Conservation (phyloP, 2,113 vertebrate species). For the Cromileptes altivelis region DNA sequence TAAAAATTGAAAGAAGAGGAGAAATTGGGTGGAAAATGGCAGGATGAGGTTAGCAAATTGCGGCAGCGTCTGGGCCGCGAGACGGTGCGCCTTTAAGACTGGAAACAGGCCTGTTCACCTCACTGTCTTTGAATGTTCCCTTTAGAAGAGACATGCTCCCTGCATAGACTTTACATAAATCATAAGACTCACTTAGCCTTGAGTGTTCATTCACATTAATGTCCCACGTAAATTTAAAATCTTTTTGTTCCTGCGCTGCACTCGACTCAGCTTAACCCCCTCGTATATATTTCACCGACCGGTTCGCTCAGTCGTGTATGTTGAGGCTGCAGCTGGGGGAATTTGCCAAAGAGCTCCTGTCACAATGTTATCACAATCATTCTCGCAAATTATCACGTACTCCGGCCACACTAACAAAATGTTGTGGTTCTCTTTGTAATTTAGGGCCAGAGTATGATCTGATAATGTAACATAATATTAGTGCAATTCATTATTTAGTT, state of each 20-base stretch:
- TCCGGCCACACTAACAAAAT: conserved; percentile 59
- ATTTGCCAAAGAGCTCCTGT: conserved; percentile 59
- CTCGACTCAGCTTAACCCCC: conserved; percentile 10
- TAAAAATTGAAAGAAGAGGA: conserved; percentile 62
- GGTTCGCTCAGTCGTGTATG: conserved; percentile 50
- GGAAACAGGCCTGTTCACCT: conserved; percentile 51
- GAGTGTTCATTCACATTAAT: conserved; percentile 73
- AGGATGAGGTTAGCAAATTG: conserved; percentile 55
- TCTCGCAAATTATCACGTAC: conserved; percentile 74
- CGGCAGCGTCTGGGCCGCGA: conserved; percentile 32
- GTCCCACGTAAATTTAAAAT: conserved; percentile 65
- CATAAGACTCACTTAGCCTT: conserved; percentile 67
- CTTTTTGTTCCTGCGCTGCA: conserved; percentile 33
- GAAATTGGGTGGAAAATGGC: conserved; percentile 69
- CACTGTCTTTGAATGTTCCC: conserved; percentile 61
- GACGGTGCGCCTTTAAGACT: conserved; percentile 35
- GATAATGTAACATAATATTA: conserved; percentile 79
- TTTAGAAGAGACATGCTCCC: conserved; percentile 55
- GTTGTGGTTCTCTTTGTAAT: conserved; percentile 65
- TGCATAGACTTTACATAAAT: conserved; percentile 66
- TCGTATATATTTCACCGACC: conserved; percentile 59
- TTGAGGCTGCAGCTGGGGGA: conserved; percentile 66
- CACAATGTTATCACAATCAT: conserved; percentile 72
- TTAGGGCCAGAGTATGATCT: conserved; percentile 59
- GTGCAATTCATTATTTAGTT: conserved; percentile 73